Base-by-base conservation (phyloP, 1,140 invertebrate species). In the Bombus sylvicola region DNA sequence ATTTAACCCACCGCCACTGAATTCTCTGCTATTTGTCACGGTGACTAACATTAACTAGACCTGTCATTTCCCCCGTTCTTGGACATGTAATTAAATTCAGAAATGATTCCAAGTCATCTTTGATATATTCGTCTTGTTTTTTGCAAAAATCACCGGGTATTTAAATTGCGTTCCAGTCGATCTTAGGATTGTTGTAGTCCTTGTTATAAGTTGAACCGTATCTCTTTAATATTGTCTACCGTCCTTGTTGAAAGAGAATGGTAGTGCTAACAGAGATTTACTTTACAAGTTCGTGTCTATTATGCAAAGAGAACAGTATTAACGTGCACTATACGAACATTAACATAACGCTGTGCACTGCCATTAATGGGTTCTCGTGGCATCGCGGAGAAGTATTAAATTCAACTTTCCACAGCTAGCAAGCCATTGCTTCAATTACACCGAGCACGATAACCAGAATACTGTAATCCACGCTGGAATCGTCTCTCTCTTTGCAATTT, bases 1-100 rank as follows among this genome's bases (percentile, higher is more conserved):
- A 59, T 64, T 72, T 64, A 80, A 80, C 64, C 68, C n/a, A 68
- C 31, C 10, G 28, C 57, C 22, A 13, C 43, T 28, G 71, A 59
- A 85, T 85, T 85, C 83, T 34, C 66, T 31, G 77, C 68, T 72
- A 73, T 85, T 73, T 73, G 68, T 85, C 77, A 85, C 41, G 31
- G 64, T 53, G 66, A 41, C 83, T 53, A 59, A 37, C 83, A 72
- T 84, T 80, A 85, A 85, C 68, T 85, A 72, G 25, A 73, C 25
- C 77, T 72, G 69, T 80, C 77, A 37, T 64, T 80, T 39, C 8
- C 5, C 25, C 9, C 5, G 12, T 2, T 34, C 5, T 25, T 25
- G 43, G 66, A 41, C 53, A 8, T 41, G 83, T 79, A 80, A 80
- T 85, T 85, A 80, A 72, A 62, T 41, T 64, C 68, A 37, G 68